Base-by-base conservation (phyloP, 2,888 invertebrate species). In the Schizaphis graminum region DNA sequence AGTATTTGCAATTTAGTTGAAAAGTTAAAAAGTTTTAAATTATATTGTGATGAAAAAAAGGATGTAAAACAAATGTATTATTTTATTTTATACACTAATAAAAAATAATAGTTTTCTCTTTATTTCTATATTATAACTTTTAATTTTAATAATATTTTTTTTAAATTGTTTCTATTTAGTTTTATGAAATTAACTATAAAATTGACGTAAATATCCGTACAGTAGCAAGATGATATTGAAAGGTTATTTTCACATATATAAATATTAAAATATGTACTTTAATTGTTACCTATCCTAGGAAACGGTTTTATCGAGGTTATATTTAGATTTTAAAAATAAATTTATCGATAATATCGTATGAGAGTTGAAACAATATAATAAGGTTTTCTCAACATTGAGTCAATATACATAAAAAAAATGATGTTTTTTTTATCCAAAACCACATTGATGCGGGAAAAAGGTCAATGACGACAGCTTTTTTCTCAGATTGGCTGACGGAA, bases 1-100 rank as follows among this genome's bases (percentile, higher is more conserved):
- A 67, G 11, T 67, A 67, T 67, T n/a, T 67, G 67, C 16, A 67
- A 67, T 16, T n/a, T 67, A 67, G n/a, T 67, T n/a, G 13, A 67
- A 67, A n/a, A 67, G 13, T 67, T 67, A n/a, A 67, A 61, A 67
- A 67, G n/a, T 67, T 67, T 67, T n/a, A 67, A 67, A 67, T 67
- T 67, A 67, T 67, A 67, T n/a, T 67, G 13, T n/a, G 61, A n/a
- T 67, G 0, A n/a, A n/a, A n/a, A n/a, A 67, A 67, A 67, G 3
- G 13, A 13, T 28, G 28, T 4, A n/a, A 67, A 67, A 61, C 11
- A 67, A 13, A 67, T 67, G n/a, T n/a, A 67, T 67, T 13, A n/a
- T 67, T n/a, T 67, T n/a, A n/a, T 67, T n/a, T n/a, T 67, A n/a
- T 67, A 67, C 0, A 67, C 0, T 4, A 67, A 11, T 67, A 67